Evolutionary conservation across 2,797 vertebrate species (phyloP), one percentile per base, ranked within the genome.

Genomic region (Peromyscus eremicus): DNA sequence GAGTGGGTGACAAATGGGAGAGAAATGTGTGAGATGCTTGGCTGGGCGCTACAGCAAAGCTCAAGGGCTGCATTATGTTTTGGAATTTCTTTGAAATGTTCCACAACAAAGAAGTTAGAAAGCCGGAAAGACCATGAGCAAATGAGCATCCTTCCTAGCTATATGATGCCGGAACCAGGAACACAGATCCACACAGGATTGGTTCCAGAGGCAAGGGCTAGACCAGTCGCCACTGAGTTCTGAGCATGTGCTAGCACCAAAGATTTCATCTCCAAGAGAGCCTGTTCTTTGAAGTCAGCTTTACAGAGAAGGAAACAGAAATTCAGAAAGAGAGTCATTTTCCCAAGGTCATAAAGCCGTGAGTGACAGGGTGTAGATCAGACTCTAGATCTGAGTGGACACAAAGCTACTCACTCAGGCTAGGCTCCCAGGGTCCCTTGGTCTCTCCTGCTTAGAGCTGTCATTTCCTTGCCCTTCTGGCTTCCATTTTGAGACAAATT

Each of bases 31-130:
- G n/a, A 46, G 84, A 11, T 29, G 34, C 10, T 6, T 27, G 34
- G 34, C 29, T 52, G 17, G 32, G 43, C 3, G 0, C 6, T 6
- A 11, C 2, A 40, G 14, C 2, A 12, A 21, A 60, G n/a, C 19
- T 34, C 21, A 14, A n/a, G 12, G 49, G 32, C 19, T 87, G 46
- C 34, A 6, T 10, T 55, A 1, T 6, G 49, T 21, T 37, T 68
- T 43, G 32, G 32, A 32, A 5, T 40, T n/a, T n/a, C 19, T n/a
- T 93, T 40, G 46, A 83, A 77, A 84, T 66, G 23, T 88, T 79
- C 37, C 64, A 43, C 46, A 57, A 2, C 14, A 11, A 75, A 62
- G 73, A 75, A 34, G 14, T 5, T 87, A 25, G 29, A 29, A 81
- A 88, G 21, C 32, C 40, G 32, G 27, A n/a, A 64, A 75, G 25